Conservation (phyloP, 2,113 vertebrate species). For the Alligator mississippiensis region DNA sequence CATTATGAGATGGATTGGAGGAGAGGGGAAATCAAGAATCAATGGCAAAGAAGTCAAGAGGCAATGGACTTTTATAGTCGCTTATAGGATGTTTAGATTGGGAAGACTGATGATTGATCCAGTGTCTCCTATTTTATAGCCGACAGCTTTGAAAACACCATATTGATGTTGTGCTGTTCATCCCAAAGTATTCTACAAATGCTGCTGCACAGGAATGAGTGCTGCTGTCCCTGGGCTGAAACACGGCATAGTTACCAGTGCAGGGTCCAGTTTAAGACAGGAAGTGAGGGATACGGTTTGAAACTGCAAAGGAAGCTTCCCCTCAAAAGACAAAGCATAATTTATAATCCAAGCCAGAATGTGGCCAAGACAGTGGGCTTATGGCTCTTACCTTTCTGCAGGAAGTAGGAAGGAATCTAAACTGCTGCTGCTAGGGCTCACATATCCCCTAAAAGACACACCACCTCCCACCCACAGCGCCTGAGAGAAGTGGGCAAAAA, state of each 20-base stretch:
- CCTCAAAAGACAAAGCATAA: neutral
- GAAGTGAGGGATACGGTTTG: neutral
- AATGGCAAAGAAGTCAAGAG: neutral
- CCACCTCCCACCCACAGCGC: neutral
- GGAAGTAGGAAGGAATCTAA: neutral
- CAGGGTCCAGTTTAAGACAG: fast-evolving
- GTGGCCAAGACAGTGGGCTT: neutral
- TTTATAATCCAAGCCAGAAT: neutral
- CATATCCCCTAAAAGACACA: neutral
- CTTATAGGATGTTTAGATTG: neutral
- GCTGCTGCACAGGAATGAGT: neutral
- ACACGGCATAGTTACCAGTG: neutral
- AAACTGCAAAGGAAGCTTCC: neutral
- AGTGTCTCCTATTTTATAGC: neutral
- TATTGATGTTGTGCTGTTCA: neutral
- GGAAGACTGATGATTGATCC: neutral
- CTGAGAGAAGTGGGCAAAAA: neutral
- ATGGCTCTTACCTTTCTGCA: neutral
- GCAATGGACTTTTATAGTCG: neutral
- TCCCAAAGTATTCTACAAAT: neutral
- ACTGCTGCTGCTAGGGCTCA: neutral
- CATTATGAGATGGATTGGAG: neutral
- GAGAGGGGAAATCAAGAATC: neutral
- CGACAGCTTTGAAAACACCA: neutral
- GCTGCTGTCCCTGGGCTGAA: neutral